These are phyloP conservation scores for Anneissia japonica DNA, from an alignment of 35 echinoderm and acorn worm species.

Conservation along the genomic window DNA sequence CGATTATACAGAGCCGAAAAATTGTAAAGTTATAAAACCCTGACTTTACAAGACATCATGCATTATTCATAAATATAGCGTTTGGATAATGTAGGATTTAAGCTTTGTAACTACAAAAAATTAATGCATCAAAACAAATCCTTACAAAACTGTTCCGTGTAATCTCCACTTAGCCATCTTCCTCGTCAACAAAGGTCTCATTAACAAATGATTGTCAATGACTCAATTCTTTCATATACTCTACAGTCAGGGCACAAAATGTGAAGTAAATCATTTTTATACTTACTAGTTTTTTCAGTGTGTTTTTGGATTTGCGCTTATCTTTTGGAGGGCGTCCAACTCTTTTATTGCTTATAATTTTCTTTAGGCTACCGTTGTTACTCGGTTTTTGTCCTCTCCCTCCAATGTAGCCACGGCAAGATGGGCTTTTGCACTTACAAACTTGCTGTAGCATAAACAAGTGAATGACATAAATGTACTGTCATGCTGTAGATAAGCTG, in stretches of 20 bases:
- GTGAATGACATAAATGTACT: too few relatives aligned
- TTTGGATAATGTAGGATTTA: neutral
- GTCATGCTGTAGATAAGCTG: too few relatives aligned
- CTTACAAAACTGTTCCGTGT: neutral
- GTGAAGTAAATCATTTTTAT: neutral
- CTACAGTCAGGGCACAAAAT: neutral
- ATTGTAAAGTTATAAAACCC: too few relatives aligned
- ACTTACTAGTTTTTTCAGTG: neutral
- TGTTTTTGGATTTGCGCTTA: conserved; percentile 52
- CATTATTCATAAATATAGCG: neutral
- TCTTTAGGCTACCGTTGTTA: conserved; percentile 11
- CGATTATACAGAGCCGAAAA: too few relatives aligned
- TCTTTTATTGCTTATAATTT: conserved; percentile 33
- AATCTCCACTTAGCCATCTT: neutral
- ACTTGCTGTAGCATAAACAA: conserved; percentile 69
- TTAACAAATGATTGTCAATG: neutral
- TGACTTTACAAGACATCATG: neutral
- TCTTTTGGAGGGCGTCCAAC: conserved; percentile 33
- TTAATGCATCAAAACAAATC: neutral
- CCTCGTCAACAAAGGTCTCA: neutral
- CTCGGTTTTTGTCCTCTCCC: conserved; percentile 58
- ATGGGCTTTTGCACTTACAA: conserved; percentile 62
- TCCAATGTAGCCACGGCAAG: conserved; percentile 75
- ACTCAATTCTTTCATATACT: neutral
- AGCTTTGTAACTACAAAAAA: neutral